Percentiles rank a stretch among this genome's conserved stretches.
phyloP scores from a whole-genome alignment of 2,113 vertebrate genomes.

The Rhinolophus ferrumequinum region DNA sequence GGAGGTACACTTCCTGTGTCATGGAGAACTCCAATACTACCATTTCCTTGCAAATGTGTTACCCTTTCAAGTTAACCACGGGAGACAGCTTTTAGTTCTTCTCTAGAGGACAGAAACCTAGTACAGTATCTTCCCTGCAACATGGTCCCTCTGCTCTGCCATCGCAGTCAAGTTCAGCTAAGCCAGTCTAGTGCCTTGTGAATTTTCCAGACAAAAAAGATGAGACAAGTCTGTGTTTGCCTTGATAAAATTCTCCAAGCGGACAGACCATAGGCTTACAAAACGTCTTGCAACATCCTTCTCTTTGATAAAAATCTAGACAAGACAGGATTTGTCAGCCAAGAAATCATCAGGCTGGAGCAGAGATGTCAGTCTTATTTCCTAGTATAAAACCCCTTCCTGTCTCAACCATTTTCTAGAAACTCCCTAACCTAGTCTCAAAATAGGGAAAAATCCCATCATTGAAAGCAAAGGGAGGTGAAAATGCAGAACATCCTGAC shows the following conservation, averaged over 20 bases:
- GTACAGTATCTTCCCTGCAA: background rate
- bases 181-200: background rate
- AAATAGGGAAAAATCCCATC: background rate
- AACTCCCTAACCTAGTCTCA: background rate
- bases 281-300: background rate
- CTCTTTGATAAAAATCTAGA: background rate
- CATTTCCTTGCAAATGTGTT: background rate
- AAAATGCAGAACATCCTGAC: background rate
- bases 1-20: background rate
- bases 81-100: background rate
- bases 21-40: background rate
- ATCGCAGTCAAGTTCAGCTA: background rate
- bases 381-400: fast-evolving
- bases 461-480: background rate
- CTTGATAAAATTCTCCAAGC: background rate
- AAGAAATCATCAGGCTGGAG: background rate
- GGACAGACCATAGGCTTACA: background rate
- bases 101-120: background rate
- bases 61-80: background rate
- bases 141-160: background rate
- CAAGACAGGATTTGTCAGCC: background rate
- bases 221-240: background rate
- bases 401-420: background rate
- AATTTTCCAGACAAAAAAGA: background rate
- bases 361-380: background rate